phyloP scores from a whole-genome alignment of 1,140 invertebrate genomes.

The Battus philenor region DNA sequence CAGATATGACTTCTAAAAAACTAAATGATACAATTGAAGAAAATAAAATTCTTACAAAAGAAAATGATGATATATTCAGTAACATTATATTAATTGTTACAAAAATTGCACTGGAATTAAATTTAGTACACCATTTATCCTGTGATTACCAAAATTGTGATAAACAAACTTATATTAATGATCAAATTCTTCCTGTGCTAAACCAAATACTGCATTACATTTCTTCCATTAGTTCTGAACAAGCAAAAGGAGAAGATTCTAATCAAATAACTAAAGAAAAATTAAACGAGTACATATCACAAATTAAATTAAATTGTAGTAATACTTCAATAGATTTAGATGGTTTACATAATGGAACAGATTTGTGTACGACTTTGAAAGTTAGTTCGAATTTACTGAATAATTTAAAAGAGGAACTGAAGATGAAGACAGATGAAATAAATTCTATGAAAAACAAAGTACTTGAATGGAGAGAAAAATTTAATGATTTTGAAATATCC shows the following conservation, averaged over 20 bases:
- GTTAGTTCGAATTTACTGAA: conserved; percentile 31
- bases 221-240: no score
- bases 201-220: no score
- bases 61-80: conserved; percentile 24
- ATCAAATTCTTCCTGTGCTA: conserved; percentile 31
- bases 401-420: conserved; percentile 33
- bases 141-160: conserved; percentile 18
- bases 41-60: conserved; percentile 18
- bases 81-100: conserved; percentile 25
- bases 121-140: conserved; percentile 29
- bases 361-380: conserved; percentile 31
- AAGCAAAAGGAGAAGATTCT: conserved; percentile 30
- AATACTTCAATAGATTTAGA: conserved; percentile 28
- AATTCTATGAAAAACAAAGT: conserved; percentile 37
- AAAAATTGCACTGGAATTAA: conserved; percentile 23
- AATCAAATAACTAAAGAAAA: conserved; percentile 37
- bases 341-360: conserved; percentile 26
- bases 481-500: conserved; percentile 27
- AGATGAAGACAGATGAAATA: conserved; percentile 36
- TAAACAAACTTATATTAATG: conserved; percentile 15
- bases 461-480: conserved; percentile 41
- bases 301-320: conserved; percentile 31
- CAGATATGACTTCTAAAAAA: conserved; percentile 14
- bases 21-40: conserved; percentile 13
- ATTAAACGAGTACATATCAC: conserved; percentile 25